Base-by-base conservation (phyloP, 2,888 invertebrate genomes). In the Gymnocheta viridis region DNA sequence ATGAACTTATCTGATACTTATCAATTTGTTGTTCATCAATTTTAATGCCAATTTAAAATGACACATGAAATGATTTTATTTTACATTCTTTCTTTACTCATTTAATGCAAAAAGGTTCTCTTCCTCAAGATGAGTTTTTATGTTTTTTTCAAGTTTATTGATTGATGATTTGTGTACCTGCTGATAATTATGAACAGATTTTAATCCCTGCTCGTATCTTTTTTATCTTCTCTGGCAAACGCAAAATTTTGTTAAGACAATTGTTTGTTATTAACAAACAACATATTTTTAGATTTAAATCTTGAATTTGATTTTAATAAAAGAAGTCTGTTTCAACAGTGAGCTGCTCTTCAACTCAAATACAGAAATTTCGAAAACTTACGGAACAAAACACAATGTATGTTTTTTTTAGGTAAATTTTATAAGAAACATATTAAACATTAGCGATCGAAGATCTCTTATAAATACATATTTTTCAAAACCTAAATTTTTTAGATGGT, bases 31-130 rank as follows among this genome's bases (percentile, higher is more conserved):
- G 84, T 74, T 69, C 67, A 69, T 74, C 62, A 81, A 74, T 79
- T 78, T 79, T 70, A 79, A 79, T 83, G 83, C 79, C 83, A 80
- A 83, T 83, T 83, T 79, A 64, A 81, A 84, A 81, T 74, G 77
- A 81, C 84, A 84, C 79, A 81, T 81, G 62, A 84, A 81, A 81
- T 83, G 44, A 72, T 64, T 49, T 49, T 17, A 17, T 22, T 54
- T 64, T 22, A 9, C 5, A 24, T 35, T 24, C 6, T 32, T n/a
- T 62, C 4, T 54, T 38, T 27, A 62, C 54, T 44, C 41, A 58
- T 49, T 74, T 66, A 72, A 64, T 69, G 81, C 73, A 73, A 84
- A 84, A 81, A 84, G 72, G 60, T 72, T n/a, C 47, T 29, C 14
- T 10, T 19, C 44, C 64, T 77, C n/a, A 7, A 19, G 10, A 35